phyloP scores from a whole-genome alignment of 2,113 vertebrate species.

The Taxidea taxus region DNA sequence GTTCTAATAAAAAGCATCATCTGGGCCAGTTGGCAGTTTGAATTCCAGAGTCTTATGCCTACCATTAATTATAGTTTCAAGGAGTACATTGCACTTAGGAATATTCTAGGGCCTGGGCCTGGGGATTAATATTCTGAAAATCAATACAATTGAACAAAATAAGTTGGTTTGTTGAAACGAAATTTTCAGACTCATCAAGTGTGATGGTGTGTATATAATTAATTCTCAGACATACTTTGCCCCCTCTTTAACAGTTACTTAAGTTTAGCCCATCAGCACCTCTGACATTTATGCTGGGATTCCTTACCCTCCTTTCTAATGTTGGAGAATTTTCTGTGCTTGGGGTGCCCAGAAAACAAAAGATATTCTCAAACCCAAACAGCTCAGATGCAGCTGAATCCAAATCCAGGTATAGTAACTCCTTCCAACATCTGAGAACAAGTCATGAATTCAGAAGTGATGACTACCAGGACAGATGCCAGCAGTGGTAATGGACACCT shows the following conservation, averaged over 20 bases:
- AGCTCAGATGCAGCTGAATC: not conserved
- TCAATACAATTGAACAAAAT: not conserved
- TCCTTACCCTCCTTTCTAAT: not conserved
- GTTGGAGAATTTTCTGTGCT: not conserved
- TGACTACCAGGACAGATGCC: not conserved
- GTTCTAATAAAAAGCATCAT: constrained; percentile 13
- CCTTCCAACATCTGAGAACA: not conserved
- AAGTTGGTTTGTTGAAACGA: not conserved
- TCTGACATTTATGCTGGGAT: not conserved
- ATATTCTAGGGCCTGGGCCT: not conserved
- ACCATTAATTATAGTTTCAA: not conserved
- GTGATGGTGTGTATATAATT: not conserved
- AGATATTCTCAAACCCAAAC: not conserved
- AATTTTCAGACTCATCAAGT: not conserved
- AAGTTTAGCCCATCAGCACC: not conserved
- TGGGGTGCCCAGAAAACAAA: not conserved
- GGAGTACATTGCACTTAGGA: not conserved
- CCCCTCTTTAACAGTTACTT: not conserved
- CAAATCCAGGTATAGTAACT: not conserved
- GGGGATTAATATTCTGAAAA: not conserved
- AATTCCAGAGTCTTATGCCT: not conserved
- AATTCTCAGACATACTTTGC: not conserved
- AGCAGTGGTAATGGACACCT: not conserved
- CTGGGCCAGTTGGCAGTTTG: not conserved
- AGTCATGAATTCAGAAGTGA: not conserved